phyloP scores from a whole-genome alignment of 2,888 invertebrate species.

The Malacosoma neustria region DNA sequence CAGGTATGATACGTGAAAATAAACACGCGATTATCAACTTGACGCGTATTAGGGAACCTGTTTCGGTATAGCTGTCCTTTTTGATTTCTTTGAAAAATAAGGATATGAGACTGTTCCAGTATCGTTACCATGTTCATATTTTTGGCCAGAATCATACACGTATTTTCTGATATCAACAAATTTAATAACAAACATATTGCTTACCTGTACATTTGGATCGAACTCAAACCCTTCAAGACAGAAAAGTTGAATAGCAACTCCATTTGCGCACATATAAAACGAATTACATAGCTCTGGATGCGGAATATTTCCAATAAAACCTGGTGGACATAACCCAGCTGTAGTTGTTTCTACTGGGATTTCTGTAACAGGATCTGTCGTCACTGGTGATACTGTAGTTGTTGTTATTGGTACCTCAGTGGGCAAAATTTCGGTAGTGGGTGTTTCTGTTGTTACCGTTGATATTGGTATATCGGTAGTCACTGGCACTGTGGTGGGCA shows the following conservation, averaged over 20 bases:
- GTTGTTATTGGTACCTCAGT: too few species aligned
- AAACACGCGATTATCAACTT: too few species aligned
- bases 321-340: conserved; percentile 6
- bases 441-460: not conserved
- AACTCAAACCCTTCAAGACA: conserved; percentile 28
- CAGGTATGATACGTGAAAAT: too few species aligned
- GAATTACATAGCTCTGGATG: conserved; percentile 10
- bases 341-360: conserved; percentile 4
- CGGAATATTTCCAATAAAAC: conserved; percentile 11
- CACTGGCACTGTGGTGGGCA: not conserved
- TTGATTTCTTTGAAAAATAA: too few species aligned
- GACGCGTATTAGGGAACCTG: too few species aligned
- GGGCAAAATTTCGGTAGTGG: not conserved
- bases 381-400: not conserved
- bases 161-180: too few species aligned
- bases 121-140: too few species aligned
- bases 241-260: conserved; percentile 16
- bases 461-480: not conserved
- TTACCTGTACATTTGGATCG: conserved; percentile 7
- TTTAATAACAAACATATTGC: too few species aligned
- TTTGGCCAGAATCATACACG: too few species aligned
- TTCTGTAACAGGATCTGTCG: conserved; percentile 2
- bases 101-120: too few species aligned
- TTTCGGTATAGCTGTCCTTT: too few species aligned
- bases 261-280: conserved; percentile 24